A percentile compares a stretch with the other conserved stretches of the same genome.
Evolutionary conservation across 2,113 vertebrate species (phyloP).

Genomic region (Mola mola): DNA sequence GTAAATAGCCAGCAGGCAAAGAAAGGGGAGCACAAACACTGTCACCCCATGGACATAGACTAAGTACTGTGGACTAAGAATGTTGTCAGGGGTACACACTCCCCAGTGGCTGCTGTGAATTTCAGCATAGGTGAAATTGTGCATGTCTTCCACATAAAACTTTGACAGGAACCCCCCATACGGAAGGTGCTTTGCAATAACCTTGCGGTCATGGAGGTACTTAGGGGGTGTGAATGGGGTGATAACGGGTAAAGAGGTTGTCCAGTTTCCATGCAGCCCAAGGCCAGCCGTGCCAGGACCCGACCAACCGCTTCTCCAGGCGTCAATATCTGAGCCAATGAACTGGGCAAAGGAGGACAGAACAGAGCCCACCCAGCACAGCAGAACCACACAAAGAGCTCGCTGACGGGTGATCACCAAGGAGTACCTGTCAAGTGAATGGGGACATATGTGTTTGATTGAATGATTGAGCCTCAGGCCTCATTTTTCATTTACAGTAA

Average conservation of each 20-base stretch:
- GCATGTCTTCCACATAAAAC: slow-evolving; percentile 73
- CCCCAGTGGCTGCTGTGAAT: slow-evolving; percentile 79
- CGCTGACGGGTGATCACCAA: slow-evolving; percentile 70
- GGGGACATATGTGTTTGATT: too few species aligned
- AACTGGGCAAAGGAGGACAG: slow-evolving; percentile 82
- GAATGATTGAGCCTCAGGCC: too few species aligned
- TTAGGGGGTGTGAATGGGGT: slow-evolving; percentile 23
- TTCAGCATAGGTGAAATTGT: slow-evolving; percentile 74
- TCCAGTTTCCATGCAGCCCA: slow-evolving; percentile 65
- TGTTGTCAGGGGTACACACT: slow-evolving; percentile 72
- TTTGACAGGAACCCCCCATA: slow-evolving; percentile 82
- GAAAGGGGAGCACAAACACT: slow-evolving; percentile 76
- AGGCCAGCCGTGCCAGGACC: slow-evolving; percentile 34
- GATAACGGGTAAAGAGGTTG: slow-evolving; percentile 39
- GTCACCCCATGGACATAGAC: slow-evolving; percentile 77
- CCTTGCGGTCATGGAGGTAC: slow-evolving; percentile 55
- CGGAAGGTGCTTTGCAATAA: slow-evolving; percentile 73
- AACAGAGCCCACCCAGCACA: slow-evolving; percentile 82
- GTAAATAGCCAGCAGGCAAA: slow-evolving; percentile 75
- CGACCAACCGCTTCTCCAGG: slow-evolving; percentile 12
- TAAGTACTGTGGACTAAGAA: slow-evolving; percentile 75
- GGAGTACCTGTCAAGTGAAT: slow-evolving; percentile 68
- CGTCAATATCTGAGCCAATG: slow-evolving; percentile 72
- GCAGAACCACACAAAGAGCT: slow-evolving; percentile 67
- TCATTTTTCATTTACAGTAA: too few species aligned